These are phyloP conservation scores for Eilema depressum DNA, from an alignment of 2,888 invertebrate species.

Conservation along the genomic window DNA sequence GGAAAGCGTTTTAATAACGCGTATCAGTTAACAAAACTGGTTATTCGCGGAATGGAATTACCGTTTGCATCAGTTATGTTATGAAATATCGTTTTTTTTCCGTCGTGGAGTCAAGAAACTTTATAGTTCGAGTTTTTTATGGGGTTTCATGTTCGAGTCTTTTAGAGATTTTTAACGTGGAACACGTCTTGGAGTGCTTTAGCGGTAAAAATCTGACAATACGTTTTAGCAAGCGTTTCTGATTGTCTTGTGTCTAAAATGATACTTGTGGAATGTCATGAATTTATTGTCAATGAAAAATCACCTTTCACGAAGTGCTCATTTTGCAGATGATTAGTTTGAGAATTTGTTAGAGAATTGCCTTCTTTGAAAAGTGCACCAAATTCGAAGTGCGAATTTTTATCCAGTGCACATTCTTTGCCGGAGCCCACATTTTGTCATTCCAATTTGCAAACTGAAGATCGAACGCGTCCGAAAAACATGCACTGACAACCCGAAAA, in stretches of 20 bases:
- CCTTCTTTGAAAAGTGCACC: too few relatives aligned
- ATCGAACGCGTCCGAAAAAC: too few relatives aligned
- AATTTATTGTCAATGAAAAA: too few relatives aligned
- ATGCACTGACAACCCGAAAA: too few relatives aligned
- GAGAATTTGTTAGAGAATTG: too few relatives aligned
- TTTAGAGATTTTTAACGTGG: neutral
- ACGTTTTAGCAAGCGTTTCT: neutral
- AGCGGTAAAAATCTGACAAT: neutral
- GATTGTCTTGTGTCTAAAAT: neutral
- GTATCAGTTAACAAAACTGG: constrained; percentile 35
- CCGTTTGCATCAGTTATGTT: constrained; percentile 40
- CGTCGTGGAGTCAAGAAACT: constrained; percentile 15
- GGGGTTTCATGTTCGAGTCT: neutral
- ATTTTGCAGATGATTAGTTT: too few relatives aligned
- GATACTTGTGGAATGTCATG: neutral
- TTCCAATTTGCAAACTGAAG: too few relatives aligned
- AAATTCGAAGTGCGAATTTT: too few relatives aligned
- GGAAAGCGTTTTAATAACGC: constrained; percentile 42
- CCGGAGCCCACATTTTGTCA: too few relatives aligned
- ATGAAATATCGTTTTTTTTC: constrained; percentile 36
- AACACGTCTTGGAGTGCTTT: neutral
- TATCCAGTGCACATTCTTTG: too few relatives aligned
- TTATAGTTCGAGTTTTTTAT: neutral
- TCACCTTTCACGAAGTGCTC: too few relatives aligned
- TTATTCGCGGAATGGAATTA: constrained; percentile 45